Conservation (phyloP, 2,113 vertebrate species). For the Tenrec ecaudatus region DNA sequence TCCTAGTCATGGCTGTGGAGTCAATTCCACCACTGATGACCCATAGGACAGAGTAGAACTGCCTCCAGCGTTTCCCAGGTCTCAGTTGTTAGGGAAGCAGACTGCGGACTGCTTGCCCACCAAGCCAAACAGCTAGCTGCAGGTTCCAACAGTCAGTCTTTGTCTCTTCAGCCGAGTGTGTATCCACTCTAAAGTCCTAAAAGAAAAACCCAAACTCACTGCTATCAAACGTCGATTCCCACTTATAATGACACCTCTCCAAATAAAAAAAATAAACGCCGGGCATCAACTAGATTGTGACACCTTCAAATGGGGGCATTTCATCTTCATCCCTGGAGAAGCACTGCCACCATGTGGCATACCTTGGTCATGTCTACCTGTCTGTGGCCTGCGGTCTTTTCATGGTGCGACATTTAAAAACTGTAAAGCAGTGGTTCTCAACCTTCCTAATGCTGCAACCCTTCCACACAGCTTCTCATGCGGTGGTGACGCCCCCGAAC, state of each 20-base stretch:
- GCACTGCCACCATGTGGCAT: constrained; percentile 71
- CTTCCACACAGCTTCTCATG: too few species aligned
- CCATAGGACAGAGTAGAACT: background rate
- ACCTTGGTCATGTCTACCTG: background rate
- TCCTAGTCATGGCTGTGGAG: background rate
- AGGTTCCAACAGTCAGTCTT: background rate
- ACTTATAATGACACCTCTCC: too few species aligned
- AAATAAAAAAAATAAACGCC: background rate
- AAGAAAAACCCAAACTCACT: too few species aligned
- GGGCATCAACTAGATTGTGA: background rate
- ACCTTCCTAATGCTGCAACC: too few species aligned
- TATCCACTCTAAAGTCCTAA: background rate
- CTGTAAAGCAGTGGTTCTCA: too few species aligned
- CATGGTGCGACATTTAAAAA: too few species aligned
- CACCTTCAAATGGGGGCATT: background rate
- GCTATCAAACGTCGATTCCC: too few species aligned
- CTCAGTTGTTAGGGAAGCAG: background rate
- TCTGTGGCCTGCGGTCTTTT: background rate
- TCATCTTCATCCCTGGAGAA: constrained; percentile 37
- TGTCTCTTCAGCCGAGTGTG: background rate
- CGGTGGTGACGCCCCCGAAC: too few species aligned
- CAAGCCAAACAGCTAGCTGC: background rate
- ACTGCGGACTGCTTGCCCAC: background rate
- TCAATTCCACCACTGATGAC: background rate
- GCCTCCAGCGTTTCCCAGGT: background rate